A percentile compares a stretch with the other conserved stretches of the same genome.
Evolutionary conservation across 2,113 vertebrate genomes (phyloP).

Genomic region (Zosterops japonicus): DNA sequence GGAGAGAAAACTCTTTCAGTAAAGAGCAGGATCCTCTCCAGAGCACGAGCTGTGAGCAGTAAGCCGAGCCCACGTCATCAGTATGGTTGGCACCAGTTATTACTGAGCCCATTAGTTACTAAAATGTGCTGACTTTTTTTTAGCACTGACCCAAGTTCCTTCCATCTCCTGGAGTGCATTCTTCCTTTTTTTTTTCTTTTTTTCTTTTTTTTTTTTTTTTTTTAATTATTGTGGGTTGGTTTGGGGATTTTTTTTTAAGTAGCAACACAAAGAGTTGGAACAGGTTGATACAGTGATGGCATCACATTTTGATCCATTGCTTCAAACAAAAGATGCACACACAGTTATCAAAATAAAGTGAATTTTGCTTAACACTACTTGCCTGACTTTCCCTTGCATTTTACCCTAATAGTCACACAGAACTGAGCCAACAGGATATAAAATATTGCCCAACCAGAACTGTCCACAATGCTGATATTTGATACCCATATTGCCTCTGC

Average conservation of each 20-base stretch:
- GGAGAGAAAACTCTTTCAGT: background rate
- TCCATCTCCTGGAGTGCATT: background rate
- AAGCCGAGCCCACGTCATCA: background rate
- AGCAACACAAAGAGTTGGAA: background rate
- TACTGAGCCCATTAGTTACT: background rate
- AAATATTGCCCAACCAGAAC: slow-evolving; percentile 42
- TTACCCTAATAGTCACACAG: background rate
- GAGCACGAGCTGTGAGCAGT: background rate
- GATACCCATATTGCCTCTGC: background rate
- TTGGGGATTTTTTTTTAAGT: background rate
- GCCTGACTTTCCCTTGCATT: background rate
- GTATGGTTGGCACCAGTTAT: background rate
- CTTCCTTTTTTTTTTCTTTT: fast-evolving
- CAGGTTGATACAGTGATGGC: background rate
- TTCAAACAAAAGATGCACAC: slow-evolving; percentile 36
- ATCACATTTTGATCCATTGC: background rate
- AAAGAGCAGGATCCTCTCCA: background rate
- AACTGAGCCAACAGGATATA: slow-evolving; percentile 46
- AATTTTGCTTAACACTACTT: slow-evolving; percentile 4
- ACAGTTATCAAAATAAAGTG: slow-evolving; percentile 39
- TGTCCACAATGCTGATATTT: background rate
- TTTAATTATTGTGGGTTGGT: background rate
- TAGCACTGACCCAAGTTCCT: background rate
- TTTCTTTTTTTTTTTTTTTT: background rate
- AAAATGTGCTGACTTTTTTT: background rate